Conservation (phyloP, 2,797 vertebrate genomes). For the Emydoidea blandingii region DNA sequence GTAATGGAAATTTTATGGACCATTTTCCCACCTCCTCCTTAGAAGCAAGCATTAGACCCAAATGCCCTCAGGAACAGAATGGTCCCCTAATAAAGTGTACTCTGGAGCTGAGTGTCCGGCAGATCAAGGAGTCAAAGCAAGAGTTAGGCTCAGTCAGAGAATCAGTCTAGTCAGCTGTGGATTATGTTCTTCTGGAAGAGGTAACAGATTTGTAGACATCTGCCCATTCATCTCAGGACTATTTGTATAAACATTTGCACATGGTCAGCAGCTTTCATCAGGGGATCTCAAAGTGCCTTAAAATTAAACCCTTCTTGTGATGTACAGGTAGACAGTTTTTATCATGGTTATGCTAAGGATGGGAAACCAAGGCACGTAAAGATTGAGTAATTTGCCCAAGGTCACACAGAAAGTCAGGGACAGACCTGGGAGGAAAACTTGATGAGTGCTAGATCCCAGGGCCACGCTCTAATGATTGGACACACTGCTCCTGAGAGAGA, state of each 20-base stretch:
- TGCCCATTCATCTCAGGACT: not conserved
- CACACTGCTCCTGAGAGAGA: not conserved
- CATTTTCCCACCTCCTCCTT: conserved; percentile 63
- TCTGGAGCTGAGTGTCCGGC: not conserved
- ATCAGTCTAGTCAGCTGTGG: not conserved
- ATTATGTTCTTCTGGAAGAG: not conserved
- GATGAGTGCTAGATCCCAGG: accelerated
- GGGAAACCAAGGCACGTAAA: conserved; percentile 46
- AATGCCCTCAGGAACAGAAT: conserved; percentile 34
- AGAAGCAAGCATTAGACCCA: conserved; percentile 17
- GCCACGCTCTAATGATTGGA: not conserved
- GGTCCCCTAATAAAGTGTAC: conserved; percentile 6
- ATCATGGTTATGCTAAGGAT: not conserved
- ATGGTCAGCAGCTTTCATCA: not conserved
- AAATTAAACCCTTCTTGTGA: not conserved
- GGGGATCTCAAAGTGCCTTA: not conserved
- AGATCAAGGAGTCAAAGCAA: not conserved
- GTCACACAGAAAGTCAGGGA: not conserved
- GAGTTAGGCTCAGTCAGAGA: conserved; percentile 19
- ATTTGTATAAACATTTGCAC: not conserved
- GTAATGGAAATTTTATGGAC: conserved; percentile 71
- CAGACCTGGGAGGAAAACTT: not conserved
- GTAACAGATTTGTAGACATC: not conserved
- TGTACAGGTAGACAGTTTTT: accelerated
- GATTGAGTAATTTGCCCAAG: not conserved